Conservation (phyloP, 2,888 invertebrate genomes). For the Drosophila paracracens region DNA sequence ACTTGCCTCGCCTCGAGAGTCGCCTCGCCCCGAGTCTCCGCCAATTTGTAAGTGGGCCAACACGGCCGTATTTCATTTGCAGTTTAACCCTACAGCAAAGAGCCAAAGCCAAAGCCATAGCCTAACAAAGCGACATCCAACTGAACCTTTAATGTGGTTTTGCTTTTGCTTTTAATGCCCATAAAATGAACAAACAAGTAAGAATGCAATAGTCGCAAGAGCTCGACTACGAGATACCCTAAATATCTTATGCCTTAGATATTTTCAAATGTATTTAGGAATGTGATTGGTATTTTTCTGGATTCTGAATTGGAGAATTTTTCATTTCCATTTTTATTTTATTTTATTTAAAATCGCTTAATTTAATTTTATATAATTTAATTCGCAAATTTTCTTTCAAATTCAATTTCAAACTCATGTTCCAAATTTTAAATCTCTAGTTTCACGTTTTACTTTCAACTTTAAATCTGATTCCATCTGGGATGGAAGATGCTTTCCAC, state of each 20-base stretch:
- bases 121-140: constrained; percentile 76
- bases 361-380: too few relatives aligned
- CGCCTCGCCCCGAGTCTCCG: constrained; percentile 29
- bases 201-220: neutral
- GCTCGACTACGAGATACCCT: neutral
- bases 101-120: constrained; percentile 44
- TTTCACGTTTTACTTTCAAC: too few relatives aligned
- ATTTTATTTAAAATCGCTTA: too few relatives aligned
- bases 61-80: constrained; percentile 59
- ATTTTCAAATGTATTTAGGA: neutral
- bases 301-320: neutral
- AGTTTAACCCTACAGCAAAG: constrained; percentile 71
- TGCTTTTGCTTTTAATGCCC: constrained; percentile 21
- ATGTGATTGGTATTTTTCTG: neutral
- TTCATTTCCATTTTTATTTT: neutral
- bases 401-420: too few relatives aligned
- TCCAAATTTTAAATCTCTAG: too few relatives aligned
- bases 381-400: too few relatives aligned
- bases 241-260: neutral
- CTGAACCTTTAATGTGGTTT: constrained; percentile 79
- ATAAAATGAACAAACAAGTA: neutral
- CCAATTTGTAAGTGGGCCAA: constrained; percentile 74
- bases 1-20: neutral
- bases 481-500: neutral
- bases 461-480: neutral